Conservation (phyloP, 37 sponge, comb jelly and placozoan species). For the Aplysina aerophoba region DNA sequence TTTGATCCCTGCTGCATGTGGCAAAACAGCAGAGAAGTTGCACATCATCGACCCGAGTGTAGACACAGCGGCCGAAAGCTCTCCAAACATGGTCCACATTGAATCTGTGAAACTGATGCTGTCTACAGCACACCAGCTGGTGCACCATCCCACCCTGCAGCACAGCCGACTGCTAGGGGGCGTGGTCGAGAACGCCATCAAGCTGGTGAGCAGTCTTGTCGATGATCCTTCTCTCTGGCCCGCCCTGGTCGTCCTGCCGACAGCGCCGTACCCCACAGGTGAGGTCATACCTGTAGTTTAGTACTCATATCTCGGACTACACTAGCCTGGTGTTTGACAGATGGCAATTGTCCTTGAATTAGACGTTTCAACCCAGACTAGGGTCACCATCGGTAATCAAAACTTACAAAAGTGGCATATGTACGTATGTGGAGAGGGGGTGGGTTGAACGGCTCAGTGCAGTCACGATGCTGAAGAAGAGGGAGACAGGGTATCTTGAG, state of each 20-base stretch:
- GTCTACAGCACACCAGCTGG: background rate
- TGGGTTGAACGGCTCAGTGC: too few relatives aligned
- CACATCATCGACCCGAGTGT: constrained; percentile 7
- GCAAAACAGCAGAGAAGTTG: constrained; percentile 30
- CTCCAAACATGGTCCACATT: background rate
- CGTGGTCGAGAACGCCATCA: constrained; percentile 18
- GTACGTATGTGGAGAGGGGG: too few relatives aligned
- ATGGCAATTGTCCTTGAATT: too few relatives aligned
- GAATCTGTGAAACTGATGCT: constrained; percentile 32
- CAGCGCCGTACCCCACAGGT: constrained; percentile 15
- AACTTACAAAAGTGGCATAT: too few relatives aligned
- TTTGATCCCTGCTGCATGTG: constrained; percentile 5
- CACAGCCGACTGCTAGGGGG: background rate
- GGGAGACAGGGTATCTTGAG: too few relatives aligned
- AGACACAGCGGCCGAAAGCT: background rate
- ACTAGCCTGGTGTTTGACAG: too few relatives aligned
- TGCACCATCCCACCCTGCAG: constrained; percentile 9
- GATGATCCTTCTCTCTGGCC: constrained; percentile 17
- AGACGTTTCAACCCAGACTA: too few relatives aligned
- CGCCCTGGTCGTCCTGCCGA: background rate
- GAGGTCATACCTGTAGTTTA: too few relatives aligned
- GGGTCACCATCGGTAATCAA: too few relatives aligned
- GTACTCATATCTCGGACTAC: too few relatives aligned
- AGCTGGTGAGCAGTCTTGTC: background rate
- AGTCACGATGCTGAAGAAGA: too few relatives aligned